Conservation (phyloP, 2,888 invertebrate species). For the Agonum fuliginosum region DNA sequence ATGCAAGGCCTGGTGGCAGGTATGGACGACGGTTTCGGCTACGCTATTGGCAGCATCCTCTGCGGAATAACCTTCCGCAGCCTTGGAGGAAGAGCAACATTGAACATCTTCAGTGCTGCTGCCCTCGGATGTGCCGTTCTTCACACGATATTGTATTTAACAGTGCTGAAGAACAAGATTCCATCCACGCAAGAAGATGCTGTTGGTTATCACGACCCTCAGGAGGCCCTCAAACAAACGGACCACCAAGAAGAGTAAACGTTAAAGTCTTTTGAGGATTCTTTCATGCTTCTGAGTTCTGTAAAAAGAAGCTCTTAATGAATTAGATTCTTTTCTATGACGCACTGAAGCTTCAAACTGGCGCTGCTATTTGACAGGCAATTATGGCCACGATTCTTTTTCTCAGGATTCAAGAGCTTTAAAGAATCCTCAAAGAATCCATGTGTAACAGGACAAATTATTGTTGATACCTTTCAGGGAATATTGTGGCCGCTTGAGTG, state of each 20-base stretch:
- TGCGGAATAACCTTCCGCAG: constrained; percentile 82
- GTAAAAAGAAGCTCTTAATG: too few species aligned
- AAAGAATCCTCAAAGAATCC: too few species aligned
- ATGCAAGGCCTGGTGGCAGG: constrained; percentile 91
- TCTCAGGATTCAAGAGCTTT: too few species aligned
- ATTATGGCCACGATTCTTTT: too few species aligned
- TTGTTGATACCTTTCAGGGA: too few species aligned
- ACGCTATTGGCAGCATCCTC: constrained; percentile 83
- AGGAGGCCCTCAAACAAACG: constrained; percentile 64
- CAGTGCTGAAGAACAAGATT: constrained; percentile 68
- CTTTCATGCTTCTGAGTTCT: too few species aligned
- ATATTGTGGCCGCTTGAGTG: too few species aligned
- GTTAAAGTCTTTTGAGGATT: too few species aligned
- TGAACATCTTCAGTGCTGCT: constrained; percentile 74
- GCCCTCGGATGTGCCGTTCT: constrained; percentile 72
- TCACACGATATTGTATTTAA: constrained; percentile 72
- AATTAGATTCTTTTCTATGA: too few species aligned
- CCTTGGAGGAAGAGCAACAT: constrained; percentile 77
- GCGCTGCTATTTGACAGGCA: too few species aligned
- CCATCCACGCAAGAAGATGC: constrained; percentile 63
- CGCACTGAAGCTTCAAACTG: too few species aligned
- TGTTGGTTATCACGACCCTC: constrained; percentile 64
- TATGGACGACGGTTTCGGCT: constrained; percentile 91
- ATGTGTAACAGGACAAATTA: too few species aligned
- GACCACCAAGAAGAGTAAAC: constrained; percentile 49